Evolutionary conservation across 1,140 invertebrate genomes (phyloP).

Genomic region (Drosophila nikananu): DNA sequence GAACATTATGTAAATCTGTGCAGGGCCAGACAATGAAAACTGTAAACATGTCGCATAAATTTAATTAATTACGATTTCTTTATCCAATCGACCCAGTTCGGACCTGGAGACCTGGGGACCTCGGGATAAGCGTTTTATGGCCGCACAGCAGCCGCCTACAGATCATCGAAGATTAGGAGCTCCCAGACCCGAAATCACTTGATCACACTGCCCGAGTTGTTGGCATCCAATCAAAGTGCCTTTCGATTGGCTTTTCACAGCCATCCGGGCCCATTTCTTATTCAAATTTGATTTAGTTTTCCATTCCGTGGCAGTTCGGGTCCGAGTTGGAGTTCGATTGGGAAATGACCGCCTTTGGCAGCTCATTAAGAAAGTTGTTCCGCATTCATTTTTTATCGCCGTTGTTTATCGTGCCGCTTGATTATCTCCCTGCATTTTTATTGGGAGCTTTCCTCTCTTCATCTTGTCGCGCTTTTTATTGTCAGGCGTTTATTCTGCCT

Average conservation of each 20-base stretch:
- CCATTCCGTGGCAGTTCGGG: conserved; percentile 24
- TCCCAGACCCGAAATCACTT: conserved; percentile 60
- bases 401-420: conserved; percentile 73
- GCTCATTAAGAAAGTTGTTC: conserved; percentile 84
- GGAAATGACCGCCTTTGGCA: conserved; percentile 72
- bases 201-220: conserved; percentile 57
- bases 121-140: conserved; percentile 72
- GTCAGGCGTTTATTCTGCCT: conserved; percentile 78
- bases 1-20: conserved; percentile 75
- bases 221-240: conserved; percentile 63
- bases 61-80: conserved; percentile 84
- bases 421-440: conserved; percentile 55
- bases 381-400: conserved; percentile 81
- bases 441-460: conserved; percentile 62
- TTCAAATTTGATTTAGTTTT: conserved; percentile 81
- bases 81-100: conserved; percentile 78
- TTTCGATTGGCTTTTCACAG: conserved; percentile 64
- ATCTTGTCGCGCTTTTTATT: conserved; percentile 66
- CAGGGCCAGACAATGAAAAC: conserved; percentile 70
- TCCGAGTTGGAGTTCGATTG: not conserved
- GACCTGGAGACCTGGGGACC: not conserved
- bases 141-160: conserved; percentile 80
- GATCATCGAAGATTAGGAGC: conserved; percentile 71
- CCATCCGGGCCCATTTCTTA: conserved; percentile 61
- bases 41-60: conserved; percentile 84